These are phyloP conservation scores for Phymastichus coffea DNA, from an alignment of 1,140 invertebrate genomes.

Conservation along the genomic window DNA sequence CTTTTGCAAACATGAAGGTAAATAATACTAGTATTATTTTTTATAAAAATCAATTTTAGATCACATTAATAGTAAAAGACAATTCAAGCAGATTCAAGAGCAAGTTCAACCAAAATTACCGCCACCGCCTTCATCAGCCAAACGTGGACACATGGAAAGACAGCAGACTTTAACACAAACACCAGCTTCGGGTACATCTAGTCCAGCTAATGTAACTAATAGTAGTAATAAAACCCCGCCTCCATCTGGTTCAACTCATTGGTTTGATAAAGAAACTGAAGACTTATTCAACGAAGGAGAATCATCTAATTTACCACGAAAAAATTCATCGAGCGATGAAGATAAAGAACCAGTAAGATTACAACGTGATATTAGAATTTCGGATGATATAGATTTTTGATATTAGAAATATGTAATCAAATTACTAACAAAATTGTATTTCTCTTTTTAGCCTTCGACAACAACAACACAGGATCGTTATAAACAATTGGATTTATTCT, in stretches of 20 bases:
- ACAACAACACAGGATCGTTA: slow-evolving; percentile 4
- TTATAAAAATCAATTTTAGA: not conserved
- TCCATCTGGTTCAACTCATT: slow-evolving; percentile 47
- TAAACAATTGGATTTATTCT: slow-evolving; percentile 77
- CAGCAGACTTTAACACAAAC: slow-evolving; percentile 48
- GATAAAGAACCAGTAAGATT: slow-evolving; percentile 44
- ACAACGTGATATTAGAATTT: no score
- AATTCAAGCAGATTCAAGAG: slow-evolving; percentile 15
- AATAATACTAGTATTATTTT: not conserved
- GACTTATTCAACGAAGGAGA: slow-evolving; percentile 56
- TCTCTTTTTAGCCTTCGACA: slow-evolving; percentile 4
- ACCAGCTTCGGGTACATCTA: slow-evolving; percentile 44
- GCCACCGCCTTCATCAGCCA: slow-evolving; percentile 64
- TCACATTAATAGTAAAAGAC: not conserved
- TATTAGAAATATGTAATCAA: not conserved
- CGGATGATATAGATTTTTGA: no score
- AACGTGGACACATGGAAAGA: slow-evolving; percentile 47
- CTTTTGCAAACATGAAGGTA: slow-evolving; percentile 71
- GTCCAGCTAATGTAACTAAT: slow-evolving; percentile 48
- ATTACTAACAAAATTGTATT: not conserved
- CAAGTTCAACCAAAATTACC: slow-evolving; percentile 57
- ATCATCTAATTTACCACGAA: slow-evolving; percentile 35
- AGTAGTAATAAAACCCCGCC: slow-evolving; percentile 52
- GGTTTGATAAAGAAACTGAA: slow-evolving; percentile 59
- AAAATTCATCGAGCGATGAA: slow-evolving; percentile 38